Evolutionary conservation across 2,113 vertebrate genomes (phyloP).

Genomic region (Neotoma lepida): DNA sequence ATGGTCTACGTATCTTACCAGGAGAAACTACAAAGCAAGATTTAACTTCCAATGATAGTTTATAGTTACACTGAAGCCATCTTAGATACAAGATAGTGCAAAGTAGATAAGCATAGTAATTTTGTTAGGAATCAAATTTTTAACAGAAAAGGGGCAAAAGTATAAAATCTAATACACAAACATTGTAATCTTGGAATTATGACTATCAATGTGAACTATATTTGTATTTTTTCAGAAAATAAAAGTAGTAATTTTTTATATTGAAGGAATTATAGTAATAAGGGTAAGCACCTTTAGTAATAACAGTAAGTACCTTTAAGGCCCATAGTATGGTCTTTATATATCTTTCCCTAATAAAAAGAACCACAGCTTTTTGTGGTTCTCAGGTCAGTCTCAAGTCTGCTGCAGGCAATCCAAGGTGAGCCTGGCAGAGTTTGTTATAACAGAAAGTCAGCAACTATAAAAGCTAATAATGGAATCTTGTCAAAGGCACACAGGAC

Average conservation of each 20-base stretch:
- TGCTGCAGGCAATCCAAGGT: slow-evolving; percentile 10
- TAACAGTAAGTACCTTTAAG: not conserved
- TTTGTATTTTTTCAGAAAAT: slow-evolving; percentile 40
- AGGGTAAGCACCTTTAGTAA: not conserved
- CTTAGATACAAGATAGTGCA: slow-evolving; percentile 13
- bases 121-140: slow-evolving; percentile 53
- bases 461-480: slow-evolving; percentile 50
- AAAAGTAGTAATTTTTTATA: not conserved
- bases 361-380: not conserved
- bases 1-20: not conserved
- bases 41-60: slow-evolving; percentile 31
- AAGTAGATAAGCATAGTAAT: slow-evolving; percentile 27
- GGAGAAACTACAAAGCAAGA: not conserved
- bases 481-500: slow-evolving; percentile 49
- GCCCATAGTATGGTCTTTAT: not conserved
- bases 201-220: slow-evolving; percentile 55
- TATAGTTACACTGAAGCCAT: slow-evolving; percentile 11
- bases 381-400: slow-evolving; percentile 20
- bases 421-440: slow-evolving; percentile 38
- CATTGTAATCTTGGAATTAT: not conserved
- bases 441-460: slow-evolving; percentile 58
- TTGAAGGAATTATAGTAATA: not conserved
- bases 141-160: slow-evolving; percentile 25
- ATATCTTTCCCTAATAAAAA: slow-evolving; percentile 49
- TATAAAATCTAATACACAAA: slow-evolving; percentile 33